Conservation (phyloP, 2,797 vertebrate species). For the Myioborus miniatus region DNA sequence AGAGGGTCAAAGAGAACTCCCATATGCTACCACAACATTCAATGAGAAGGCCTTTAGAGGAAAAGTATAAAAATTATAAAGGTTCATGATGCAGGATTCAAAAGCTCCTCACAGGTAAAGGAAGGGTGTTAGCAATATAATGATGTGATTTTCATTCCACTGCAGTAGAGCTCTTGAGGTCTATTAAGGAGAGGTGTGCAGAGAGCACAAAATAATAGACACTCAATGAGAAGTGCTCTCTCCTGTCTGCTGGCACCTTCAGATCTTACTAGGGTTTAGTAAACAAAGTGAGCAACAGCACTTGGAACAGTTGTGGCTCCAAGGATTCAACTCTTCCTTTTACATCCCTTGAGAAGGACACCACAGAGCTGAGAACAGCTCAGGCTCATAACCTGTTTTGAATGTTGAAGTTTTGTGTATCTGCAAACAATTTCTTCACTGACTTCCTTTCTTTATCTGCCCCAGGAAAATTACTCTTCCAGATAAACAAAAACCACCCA, state of each 20-base stretch:
- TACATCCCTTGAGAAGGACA: neutral
- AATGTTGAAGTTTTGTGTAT: neutral
- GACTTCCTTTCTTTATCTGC: neutral
- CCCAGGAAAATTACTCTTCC: neutral
- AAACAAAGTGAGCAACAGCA: neutral
- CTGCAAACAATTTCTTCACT: neutral
- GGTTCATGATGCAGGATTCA: neutral
- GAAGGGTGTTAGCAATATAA: neutral
- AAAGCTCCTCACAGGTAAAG: neutral
- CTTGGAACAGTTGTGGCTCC: neutral
- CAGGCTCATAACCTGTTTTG: neutral
- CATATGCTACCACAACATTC: accelerated
- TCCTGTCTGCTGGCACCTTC: neutral
- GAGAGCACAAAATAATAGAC: neutral
- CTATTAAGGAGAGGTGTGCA: neutral
- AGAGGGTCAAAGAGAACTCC: neutral
- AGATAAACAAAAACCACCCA: neutral
- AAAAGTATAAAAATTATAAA: neutral
- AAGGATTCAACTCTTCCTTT: neutral
- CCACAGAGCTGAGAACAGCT: neutral
- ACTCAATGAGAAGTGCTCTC: neutral
- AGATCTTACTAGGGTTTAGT: neutral
- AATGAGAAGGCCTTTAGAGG: neutral
- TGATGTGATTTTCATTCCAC: neutral
- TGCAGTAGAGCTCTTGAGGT: neutral